phyloP scores from a whole-genome alignment of 2,113 vertebrate genomes.

The Phylloscopus trochilus region DNA sequence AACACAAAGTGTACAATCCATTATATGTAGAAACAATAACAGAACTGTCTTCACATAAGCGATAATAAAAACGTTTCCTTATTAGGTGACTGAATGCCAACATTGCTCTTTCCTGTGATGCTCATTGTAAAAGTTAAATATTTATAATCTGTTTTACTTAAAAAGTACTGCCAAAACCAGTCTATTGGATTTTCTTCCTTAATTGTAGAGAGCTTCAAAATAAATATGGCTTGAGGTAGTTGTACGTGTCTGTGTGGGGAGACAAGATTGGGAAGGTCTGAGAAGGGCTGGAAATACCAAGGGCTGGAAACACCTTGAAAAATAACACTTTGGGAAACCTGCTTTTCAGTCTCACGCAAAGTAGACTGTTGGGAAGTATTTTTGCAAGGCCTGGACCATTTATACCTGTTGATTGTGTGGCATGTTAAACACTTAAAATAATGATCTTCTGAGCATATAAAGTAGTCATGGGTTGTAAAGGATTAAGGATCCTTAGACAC shows the following conservation, averaged over 20 bases:
- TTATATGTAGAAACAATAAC: constrained; percentile 42
- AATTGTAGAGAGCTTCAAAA: not conserved
- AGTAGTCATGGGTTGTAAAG: not conserved
- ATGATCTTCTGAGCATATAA: not conserved
- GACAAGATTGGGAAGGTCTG: not conserved
- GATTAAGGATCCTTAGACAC: not conserved
- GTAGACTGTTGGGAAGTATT: not conserved
- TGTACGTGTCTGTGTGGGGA: not conserved
- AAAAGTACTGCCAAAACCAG: not conserved
- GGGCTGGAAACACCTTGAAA: not conserved
- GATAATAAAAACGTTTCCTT: constrained; percentile 42
- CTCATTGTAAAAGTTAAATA: constrained; percentile 54
- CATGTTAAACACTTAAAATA: not conserved
- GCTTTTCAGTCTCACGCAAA: not conserved
- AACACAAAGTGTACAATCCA: not conserved
- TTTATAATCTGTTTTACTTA: constrained; percentile 58
- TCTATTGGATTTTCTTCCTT: not conserved
- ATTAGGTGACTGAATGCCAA: constrained; percentile 45
- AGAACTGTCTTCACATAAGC: constrained; percentile 17
- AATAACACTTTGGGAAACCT: not conserved
- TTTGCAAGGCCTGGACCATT: not conserved
- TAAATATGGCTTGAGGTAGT: not conserved
- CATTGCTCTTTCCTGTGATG: not conserved
- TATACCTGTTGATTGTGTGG: not conserved
- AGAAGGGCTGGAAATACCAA: not conserved